Evolutionary conservation across 1,140 invertebrate genomes (phyloP).

Genomic region (Mya arenaria): DNA sequence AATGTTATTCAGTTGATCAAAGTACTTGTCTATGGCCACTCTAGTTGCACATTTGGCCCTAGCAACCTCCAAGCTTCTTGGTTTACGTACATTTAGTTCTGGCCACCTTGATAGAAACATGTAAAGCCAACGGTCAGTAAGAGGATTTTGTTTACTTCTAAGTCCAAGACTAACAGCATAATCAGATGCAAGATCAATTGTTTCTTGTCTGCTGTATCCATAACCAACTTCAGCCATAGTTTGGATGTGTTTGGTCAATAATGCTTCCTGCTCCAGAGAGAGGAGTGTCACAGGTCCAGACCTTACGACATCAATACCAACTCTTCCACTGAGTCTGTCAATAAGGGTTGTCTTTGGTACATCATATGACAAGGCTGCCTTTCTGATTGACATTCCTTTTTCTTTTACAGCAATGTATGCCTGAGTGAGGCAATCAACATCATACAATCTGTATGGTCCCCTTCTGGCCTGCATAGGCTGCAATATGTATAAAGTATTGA

Average conservation of each 20-base stretch:
- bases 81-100: not conserved
- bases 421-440: not conserved
- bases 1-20: not conserved
- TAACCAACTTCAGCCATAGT: conserved; percentile 10
- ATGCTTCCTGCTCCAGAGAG: not conserved
- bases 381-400: conserved; percentile 6
- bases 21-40: conserved; percentile 13
- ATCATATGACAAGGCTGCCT: not conserved
- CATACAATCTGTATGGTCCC: not conserved
- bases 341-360: not conserved
- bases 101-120: not conserved
- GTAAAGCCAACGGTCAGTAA: too few species aligned
- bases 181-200: conserved; percentile 12
- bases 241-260: not conserved
- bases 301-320: too few species aligned
- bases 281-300: not conserved
- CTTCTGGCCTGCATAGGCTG: not conserved
- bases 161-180: conserved; percentile 1
- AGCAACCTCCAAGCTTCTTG: conserved; percentile 18
- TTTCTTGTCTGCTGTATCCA: conserved; percentile 6
- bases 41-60: conserved; percentile 17
- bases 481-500: not conserved
- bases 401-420: not conserved
- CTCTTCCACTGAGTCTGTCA: not conserved
- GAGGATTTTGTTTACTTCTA: not conserved